Conservation (phyloP, 2,888 invertebrate genomes). For the Philereme transversata region DNA sequence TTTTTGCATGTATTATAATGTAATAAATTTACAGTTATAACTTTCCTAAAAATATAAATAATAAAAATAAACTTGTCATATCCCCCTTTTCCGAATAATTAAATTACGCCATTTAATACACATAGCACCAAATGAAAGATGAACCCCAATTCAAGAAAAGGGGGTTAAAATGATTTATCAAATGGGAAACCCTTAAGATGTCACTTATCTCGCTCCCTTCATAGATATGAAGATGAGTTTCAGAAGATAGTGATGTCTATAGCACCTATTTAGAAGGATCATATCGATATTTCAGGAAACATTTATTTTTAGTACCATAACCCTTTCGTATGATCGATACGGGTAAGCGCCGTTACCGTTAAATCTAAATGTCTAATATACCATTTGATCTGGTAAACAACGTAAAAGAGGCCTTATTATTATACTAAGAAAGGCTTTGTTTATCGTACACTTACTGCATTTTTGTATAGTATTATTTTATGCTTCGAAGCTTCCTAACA, state of each 20-base stretch:
- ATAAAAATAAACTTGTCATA: too few relatives aligned
- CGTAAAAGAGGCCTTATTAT: constrained; percentile 4
- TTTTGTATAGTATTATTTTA: too few relatives aligned
- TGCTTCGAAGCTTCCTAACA: too few relatives aligned
- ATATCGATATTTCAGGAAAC: constrained; percentile 30
- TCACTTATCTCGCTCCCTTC: constrained; percentile 34
- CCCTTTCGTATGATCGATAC: constrained; percentile 26
- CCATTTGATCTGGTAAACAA: constrained; percentile 23
- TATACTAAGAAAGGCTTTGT: too few relatives aligned
- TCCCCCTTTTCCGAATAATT: constrained; percentile 14
- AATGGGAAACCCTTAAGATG: constrained; percentile 39
- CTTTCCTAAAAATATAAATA: too few relatives aligned
- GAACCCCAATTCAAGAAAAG: constrained; percentile 29
- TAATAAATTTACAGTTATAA: too few relatives aligned
- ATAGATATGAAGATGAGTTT: constrained; percentile 41
- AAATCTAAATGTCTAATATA: constrained; percentile 27
- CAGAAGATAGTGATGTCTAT: constrained; percentile 24
- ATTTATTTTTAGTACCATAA: constrained; percentile 27
- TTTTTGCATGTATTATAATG: too few relatives aligned
- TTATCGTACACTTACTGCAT: too few relatives aligned
- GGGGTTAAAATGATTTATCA: constrained; percentile 39
- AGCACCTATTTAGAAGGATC: constrained; percentile 13
- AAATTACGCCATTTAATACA: constrained; percentile 23
- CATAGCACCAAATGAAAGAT: constrained; percentile 31
- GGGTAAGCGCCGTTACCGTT: constrained; percentile 20